Evolutionary conservation across 2,113 vertebrate genomes (phyloP).

Genomic region (Cephalopholis sonnerati): DNA sequence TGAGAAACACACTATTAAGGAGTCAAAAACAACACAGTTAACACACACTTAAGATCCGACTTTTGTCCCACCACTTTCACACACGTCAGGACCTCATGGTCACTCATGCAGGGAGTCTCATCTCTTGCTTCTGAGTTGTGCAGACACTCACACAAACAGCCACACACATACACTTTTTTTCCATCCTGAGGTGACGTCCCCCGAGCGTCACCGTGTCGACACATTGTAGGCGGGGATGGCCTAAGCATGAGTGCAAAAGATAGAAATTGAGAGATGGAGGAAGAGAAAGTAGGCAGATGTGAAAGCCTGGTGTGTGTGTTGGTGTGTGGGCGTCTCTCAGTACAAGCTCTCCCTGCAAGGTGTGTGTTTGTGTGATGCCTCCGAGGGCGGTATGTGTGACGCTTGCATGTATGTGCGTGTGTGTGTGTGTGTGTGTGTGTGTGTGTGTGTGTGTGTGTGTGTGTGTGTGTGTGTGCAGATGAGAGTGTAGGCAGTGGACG

Average conservation of each 20-base stretch:
- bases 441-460: background rate
- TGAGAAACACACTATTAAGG: background rate
- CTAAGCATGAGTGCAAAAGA: conserved; percentile 49
- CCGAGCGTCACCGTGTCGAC: conserved; percentile 60
- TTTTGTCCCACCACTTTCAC: conserved; percentile 68
- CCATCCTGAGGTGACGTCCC: conserved; percentile 74
- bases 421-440: background rate
- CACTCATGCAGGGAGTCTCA: conserved; percentile 56
- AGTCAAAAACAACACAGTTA: background rate
- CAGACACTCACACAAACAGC: background rate
- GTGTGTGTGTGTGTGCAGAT: conserved; percentile 28
- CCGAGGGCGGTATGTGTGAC: conserved; percentile 53
- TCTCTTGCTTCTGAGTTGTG: background rate
- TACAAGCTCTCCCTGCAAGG: conserved; percentile 28
- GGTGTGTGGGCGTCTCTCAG: conserved; percentile 60
- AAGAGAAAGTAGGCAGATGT: conserved; percentile 74
- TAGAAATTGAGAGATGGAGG: conserved; percentile 64
- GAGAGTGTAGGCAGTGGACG: conserved; percentile 48
- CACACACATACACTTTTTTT: conserved; percentile 61
- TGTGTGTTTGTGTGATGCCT: conserved; percentile 46
- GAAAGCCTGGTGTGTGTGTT: conserved; percentile 55
- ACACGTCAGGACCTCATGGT: conserved; percentile 65
- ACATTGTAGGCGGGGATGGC: conserved; percentile 68
- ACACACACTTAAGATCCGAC: background rate
- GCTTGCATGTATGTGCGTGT: conserved; percentile 5